Conservation (phyloP, 2,797 vertebrate genomes). For the Eulemur coronatus region DNA sequence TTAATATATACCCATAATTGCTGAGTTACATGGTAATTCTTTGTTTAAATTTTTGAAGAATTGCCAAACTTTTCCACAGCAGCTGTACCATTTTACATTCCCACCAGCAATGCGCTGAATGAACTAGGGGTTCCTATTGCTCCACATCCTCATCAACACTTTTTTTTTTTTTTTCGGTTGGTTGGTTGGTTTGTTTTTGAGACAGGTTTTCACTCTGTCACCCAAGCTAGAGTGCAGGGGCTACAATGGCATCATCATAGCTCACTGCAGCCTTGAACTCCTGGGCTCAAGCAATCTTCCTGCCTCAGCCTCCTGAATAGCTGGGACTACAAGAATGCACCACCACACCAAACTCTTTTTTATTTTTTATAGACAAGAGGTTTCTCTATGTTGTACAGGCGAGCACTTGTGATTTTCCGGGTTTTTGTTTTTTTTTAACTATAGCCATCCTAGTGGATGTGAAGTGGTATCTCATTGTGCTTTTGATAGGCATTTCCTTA, state of each 20-base stretch:
- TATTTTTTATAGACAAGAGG: too few species aligned
- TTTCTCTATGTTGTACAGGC: too few species aligned
- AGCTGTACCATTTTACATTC: neutral
- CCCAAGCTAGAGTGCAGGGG: too few species aligned
- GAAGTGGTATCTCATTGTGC: neutral
- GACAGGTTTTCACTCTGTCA: too few species aligned
- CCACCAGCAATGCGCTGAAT: neutral
- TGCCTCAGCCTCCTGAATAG: too few species aligned
- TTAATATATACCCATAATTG: neutral
- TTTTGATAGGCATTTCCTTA: neutral
- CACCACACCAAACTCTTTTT: too few species aligned
- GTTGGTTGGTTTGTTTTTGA: too few species aligned
- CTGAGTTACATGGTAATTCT: neutral
- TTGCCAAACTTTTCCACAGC: neutral
- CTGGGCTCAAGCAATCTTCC: too few species aligned
- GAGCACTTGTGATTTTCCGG: neutral
- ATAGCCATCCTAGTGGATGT: neutral
- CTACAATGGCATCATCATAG: too few species aligned
- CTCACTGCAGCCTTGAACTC: too few species aligned
- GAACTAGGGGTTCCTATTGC: neutral
- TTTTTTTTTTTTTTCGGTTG: neutral
- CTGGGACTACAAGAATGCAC: too few species aligned
- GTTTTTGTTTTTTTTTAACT: neutral
- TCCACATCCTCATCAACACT: neutral
- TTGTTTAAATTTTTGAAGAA: constrained; percentile 20